These are phyloP conservation scores for Leptocoma aspasia DNA, from an alignment of 2,113 vertebrate genomes.

Conservation along the genomic window DNA sequence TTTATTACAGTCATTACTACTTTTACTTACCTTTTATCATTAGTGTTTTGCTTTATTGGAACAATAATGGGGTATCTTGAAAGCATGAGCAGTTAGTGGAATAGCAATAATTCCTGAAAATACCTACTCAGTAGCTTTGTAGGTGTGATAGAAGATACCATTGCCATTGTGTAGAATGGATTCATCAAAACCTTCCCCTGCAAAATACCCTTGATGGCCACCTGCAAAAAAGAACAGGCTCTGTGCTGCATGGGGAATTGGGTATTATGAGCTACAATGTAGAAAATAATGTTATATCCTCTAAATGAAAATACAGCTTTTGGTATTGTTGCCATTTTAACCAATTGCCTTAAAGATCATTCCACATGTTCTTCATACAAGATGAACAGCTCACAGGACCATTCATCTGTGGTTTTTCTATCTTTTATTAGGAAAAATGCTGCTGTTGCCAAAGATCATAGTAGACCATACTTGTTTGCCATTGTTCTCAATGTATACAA, in stretches of 20 bases:
- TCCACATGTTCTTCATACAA: neutral
- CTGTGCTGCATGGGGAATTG: neutral
- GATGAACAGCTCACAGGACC: neutral
- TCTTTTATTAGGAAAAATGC: neutral
- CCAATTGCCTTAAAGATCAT: neutral
- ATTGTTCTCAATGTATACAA: neutral
- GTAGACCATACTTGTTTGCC: neutral
- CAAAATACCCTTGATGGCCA: neutral
- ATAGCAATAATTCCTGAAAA: neutral
- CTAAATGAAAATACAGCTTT: neutral
- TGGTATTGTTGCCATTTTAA: neutral
- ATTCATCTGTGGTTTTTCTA: neutral
- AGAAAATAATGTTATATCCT: neutral
- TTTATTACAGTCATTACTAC: neutral
- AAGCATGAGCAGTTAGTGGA: neutral
- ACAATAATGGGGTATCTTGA: neutral
- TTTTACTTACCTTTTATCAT: constrained; percentile 8
- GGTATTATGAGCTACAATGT: neutral
- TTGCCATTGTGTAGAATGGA: neutral
- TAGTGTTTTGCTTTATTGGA: neutral
- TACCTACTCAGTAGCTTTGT: neutral
- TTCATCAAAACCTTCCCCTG: neutral
- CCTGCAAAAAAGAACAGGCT: neutral
- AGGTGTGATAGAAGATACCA: neutral
- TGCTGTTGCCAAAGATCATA: neutral